Conservation (phyloP, 1,140 invertebrate genomes). For the Hesperophylax magnus region DNA sequence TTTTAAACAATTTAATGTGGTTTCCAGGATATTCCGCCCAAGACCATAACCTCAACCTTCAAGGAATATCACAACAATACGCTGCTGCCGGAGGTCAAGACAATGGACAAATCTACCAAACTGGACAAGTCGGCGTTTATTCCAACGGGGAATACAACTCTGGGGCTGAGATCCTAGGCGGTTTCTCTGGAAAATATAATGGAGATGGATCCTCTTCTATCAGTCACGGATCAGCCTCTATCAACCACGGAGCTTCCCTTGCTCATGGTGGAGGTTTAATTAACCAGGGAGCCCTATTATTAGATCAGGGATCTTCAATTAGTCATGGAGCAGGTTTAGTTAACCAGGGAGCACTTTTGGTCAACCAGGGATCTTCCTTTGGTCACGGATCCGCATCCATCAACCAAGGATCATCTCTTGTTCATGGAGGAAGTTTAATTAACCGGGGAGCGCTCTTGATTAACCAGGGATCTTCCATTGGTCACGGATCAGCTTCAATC, state of each 20-base stretch:
- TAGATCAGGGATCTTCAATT: background rate
- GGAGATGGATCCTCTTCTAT: slow-evolving; percentile 10
- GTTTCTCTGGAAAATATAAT: slow-evolving; percentile 7
- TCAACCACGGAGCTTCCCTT: background rate
- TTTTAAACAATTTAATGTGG: background rate
- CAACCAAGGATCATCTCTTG: background rate
- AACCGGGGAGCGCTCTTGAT: background rate
- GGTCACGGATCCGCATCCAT: background rate
- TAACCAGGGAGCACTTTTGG: background rate
- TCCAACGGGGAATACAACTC: background rate
- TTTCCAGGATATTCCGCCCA: slow-evolving; percentile 20
- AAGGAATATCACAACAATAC: background rate
- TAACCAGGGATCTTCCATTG: background rate
- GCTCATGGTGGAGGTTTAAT: background rate
- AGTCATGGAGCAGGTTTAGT: background rate
- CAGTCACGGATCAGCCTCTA: slow-evolving; percentile 6
- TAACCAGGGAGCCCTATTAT: background rate
- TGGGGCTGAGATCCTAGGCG: slow-evolving; percentile 25
- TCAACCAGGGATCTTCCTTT: slow-evolving; percentile 1
- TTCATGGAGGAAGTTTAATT: background rate
- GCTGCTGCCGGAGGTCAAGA: background rate
- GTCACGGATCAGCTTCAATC: background rate
- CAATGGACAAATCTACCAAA: slow-evolving; percentile 28
- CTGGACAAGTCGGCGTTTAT: slow-evolving; percentile 17
- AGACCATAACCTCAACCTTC: background rate